phyloP scores from a whole-genome alignment of 1,140 invertebrate species.

The Palaemon carinicauda region DNA sequence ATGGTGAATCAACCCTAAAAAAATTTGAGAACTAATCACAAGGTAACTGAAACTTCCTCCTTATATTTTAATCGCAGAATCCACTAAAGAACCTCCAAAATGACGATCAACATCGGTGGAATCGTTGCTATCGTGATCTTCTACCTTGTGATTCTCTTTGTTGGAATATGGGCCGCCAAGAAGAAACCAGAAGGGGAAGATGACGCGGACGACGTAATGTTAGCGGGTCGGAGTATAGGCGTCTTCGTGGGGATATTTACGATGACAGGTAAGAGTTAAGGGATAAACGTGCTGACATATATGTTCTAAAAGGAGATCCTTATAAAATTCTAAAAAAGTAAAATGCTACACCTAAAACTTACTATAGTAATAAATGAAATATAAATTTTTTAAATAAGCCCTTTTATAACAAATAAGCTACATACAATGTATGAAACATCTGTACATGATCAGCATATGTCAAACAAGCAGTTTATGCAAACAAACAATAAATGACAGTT shows the following conservation, averaged over 20 bases:
- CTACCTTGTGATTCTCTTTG: constrained; percentile 74
- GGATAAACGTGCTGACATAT: background rate
- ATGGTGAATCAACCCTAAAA: no score
- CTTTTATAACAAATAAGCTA: no score
- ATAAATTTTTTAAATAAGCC: no score
- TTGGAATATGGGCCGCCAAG: constrained; percentile 79
- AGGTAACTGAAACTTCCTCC: background rate
- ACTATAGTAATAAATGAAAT: no score
- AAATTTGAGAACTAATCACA: no score
- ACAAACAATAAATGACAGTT: no score
- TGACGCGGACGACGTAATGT: constrained; percentile 75
- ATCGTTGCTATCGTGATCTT: constrained; percentile 76
- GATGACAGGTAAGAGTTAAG: constrained; percentile 73
- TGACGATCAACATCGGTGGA: constrained; percentile 71
- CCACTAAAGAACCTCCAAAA: constrained; percentile 27
- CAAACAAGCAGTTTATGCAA: no score
- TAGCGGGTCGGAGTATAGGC: constrained; percentile 80
- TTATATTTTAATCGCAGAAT: background rate
- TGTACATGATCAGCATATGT: no score
- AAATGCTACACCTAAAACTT: no score
- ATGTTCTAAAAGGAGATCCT: no score
- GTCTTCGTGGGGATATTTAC: constrained; percentile 81
- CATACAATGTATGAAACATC: no score
- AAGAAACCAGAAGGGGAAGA: constrained; percentile 69
- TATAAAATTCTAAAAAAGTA: no score